Evolutionary conservation across 1,140 invertebrate genomes (phyloP), one percentile per base, ranked within the genome.

Genomic region (Eurosta solidaginis): DNA sequence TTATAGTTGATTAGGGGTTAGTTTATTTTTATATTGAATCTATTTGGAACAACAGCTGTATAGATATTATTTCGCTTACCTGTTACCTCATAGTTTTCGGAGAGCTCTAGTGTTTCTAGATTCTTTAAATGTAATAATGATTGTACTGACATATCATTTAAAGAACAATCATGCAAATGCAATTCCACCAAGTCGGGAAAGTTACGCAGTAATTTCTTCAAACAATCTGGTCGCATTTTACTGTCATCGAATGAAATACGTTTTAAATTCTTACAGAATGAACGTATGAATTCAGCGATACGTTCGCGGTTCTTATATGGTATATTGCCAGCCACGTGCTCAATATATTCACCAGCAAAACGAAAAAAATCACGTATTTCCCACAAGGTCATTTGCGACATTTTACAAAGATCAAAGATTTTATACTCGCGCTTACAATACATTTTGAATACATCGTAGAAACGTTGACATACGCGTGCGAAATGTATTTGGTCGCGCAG

Each of bases 351-450:
- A 1, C 84, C 84, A 0, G 83, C 83, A 3, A 84, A 44, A 0
- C 14, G 10, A 29, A 85, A 83, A 29, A 85, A 85, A 20, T 83
- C 80, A 1, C 78, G 81, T 10, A 82, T 52, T 36, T 85, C 81
- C 83, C 84, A 85, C 3, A 82, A 47, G 0, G 84, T 84, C 79
- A 85, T 49, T 0, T 10, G 3, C 0, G 52, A 33, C 1, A 85
- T 79, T 0, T 76, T 7, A 0, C 7, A 1, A 2, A 75, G 9
- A 7, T 10, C 14, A 0, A 75, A 68, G 3, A 3, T 59, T 63
- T 63, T 75, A 20, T 47, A 76, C 63, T 63, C n/a, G 10, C 20
- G 17, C 36, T 68, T 75, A 36, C 49, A 59, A 33, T 40, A 10
- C 20, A 75, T 75, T 59, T 44, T 29, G 20, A 78, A 78, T 36